These are phyloP conservation scores for Phocoena phocoena DNA, from an alignment of 2,113 vertebrate genomes.

Conservation along the genomic window DNA sequence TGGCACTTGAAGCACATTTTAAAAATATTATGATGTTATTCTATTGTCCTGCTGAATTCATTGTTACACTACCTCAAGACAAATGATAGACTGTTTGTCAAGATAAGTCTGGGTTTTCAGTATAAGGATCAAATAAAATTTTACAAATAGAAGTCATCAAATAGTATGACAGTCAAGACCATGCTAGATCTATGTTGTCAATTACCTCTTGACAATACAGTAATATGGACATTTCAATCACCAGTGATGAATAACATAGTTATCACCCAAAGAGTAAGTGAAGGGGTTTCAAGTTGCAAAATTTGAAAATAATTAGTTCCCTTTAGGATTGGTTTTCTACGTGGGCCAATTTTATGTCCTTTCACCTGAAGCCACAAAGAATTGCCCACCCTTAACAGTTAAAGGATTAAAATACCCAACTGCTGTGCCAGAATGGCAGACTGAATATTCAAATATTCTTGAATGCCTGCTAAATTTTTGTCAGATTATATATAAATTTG, in stretches of 20 bases:
- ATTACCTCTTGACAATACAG: neutral
- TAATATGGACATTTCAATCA: neutral
- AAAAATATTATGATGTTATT: neutral
- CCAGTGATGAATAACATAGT: conserved; percentile 25
- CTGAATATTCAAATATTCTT: conserved; percentile 52
- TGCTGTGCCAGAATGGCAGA: conserved; percentile 28
- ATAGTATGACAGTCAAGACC: conserved; percentile 43
- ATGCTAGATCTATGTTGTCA: neutral
- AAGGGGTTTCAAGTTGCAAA: neutral
- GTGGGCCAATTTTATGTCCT: neutral
- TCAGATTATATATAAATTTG: conserved; percentile 55
- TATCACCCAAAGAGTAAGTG: neutral
- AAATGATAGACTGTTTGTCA: neutral
- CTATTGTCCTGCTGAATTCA: conserved; percentile 26
- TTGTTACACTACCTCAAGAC: conserved; percentile 79
- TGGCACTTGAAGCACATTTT: neutral
- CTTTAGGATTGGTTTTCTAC: neutral
- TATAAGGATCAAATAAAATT: conserved; percentile 2
- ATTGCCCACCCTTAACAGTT: neutral
- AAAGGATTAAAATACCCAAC: neutral
- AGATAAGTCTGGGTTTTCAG: neutral
- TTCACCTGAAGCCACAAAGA: neutral
- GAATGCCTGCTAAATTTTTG: conserved; percentile 70
- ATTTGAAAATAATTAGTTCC: conserved; percentile 39
- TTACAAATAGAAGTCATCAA: neutral